Conservation (phyloP, 2,888 invertebrate genomes). For the Miltochrista miniata region DNA sequence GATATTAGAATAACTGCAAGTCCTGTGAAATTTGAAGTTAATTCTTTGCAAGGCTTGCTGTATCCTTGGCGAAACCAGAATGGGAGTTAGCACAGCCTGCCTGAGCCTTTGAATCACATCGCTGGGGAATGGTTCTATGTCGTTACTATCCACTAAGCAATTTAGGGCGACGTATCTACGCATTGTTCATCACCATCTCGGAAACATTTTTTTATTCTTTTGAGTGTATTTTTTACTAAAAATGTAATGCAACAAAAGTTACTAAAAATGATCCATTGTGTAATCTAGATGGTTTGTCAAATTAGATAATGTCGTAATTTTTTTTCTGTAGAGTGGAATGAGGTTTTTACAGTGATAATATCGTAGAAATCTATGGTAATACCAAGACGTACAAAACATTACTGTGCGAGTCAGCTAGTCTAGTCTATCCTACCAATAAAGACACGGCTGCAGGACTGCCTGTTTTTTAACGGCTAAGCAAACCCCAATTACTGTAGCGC, state of each 20-base stretch:
- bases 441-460: not conserved
- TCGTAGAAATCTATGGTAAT: too few species aligned
- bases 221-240: slow-evolving; percentile 3
- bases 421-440: too few species aligned
- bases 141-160: slow-evolving; percentile 57
- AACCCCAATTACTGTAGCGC: too few species aligned
- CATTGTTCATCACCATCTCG: slow-evolving; percentile 57
- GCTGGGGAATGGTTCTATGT: slow-evolving; percentile 54
- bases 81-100: slow-evolving; percentile 56
- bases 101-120: slow-evolving; percentile 63
- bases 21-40: slow-evolving; percentile 67
- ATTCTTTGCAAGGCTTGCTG: slow-evolving; percentile 59
- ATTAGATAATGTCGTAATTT: not conserved
- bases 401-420: too few species aligned
- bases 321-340: not conserved
- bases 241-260: not conserved
- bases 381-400: too few species aligned
- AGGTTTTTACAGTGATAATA: too few species aligned
- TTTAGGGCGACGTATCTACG: slow-evolving; percentile 63
- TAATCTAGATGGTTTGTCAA: slow-evolving; percentile 1
- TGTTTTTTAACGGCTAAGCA: too few species aligned
- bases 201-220: slow-evolving; percentile 25
- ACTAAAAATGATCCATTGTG: not conserved
- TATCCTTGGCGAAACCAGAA: slow-evolving; percentile 55
- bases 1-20: slow-evolving; percentile 62